Evolutionary conservation across 2,797 vertebrate species (phyloP).

Genomic region (Heteromormyrus szaboi): DNA sequence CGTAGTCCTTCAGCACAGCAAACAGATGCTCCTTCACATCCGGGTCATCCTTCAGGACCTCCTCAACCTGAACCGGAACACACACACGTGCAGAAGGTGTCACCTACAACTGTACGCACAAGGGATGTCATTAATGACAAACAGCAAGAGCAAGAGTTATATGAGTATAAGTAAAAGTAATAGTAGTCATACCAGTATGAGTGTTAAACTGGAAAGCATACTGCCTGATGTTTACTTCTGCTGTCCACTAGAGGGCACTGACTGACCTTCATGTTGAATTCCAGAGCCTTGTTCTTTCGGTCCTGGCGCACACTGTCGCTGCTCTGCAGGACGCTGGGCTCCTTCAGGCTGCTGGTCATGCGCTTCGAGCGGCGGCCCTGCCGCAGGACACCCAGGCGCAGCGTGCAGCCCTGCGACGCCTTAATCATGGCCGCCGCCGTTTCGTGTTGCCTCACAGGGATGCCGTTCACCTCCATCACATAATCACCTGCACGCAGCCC

Average conservation of each 20-base stretch:
- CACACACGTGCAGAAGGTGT: neutral
- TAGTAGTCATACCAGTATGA: neutral
- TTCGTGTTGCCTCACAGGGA: constrained; percentile 63
- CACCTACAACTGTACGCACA: neutral
- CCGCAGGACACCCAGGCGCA: constrained; percentile 75
- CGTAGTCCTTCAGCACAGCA: constrained; percentile 80
- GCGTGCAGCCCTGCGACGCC: constrained; percentile 53
- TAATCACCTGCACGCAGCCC: constrained; percentile 72
- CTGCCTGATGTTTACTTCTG: neutral
- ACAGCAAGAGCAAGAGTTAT: neutral
- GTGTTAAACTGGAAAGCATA: neutral
- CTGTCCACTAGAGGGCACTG: neutral
- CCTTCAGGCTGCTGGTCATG: constrained; percentile 59
- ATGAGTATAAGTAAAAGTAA: neutral
- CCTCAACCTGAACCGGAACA: constrained; percentile 70
- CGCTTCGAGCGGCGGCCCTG: constrained; percentile 61
- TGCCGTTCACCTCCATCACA: constrained; percentile 76
- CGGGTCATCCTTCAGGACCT: constrained; percentile 76
- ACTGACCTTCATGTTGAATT: constrained; percentile 82
- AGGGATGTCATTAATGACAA: neutral
- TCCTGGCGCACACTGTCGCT: constrained; percentile 61
- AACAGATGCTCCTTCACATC: constrained; percentile 84
- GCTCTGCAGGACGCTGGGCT: constrained; percentile 52
- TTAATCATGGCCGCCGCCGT: constrained; percentile 63
- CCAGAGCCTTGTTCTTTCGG: constrained; percentile 80